Conservation (phyloP, 1,140 invertebrate species). For the Plutomurus gul region DNA sequence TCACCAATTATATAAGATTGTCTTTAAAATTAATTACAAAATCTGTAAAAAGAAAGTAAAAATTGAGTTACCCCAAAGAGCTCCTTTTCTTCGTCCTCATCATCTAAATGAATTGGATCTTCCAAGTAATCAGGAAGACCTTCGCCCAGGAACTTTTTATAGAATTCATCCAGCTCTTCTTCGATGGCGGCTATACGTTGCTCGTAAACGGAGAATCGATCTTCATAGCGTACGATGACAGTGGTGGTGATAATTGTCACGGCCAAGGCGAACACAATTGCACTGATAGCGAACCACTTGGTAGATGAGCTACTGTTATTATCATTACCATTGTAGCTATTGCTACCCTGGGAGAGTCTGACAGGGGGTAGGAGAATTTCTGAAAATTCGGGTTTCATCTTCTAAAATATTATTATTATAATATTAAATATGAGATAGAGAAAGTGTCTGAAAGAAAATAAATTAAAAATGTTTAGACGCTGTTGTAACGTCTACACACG, state of each 20-base stretch:
- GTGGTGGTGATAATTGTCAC: slow-evolving; percentile 12
- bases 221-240: slow-evolving; percentile 36
- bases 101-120: background rate
- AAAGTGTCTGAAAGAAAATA: background rate
- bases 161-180: slow-evolving; percentile 18
- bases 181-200: slow-evolving; percentile 27
- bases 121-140: background rate
- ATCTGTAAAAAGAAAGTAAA: too few relatives aligned
- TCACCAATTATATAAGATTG: too few relatives aligned
- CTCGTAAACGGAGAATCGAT: slow-evolving; percentile 33
- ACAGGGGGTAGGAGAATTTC: slow-evolving; percentile 37
- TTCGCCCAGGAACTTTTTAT: background rate
- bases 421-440: background rate
- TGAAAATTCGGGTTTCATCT: slow-evolving; percentile 48
- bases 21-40: too few relatives aligned
- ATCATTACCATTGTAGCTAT: background rate
- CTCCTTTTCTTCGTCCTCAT: slow-evolving; percentile 30
- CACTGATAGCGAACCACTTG: slow-evolving; percentile 28
- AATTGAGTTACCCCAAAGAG: background rate
- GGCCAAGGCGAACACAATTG: slow-evolving; percentile 23
- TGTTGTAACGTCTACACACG: background rate
- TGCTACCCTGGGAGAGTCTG: background rate
- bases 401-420: background rate
- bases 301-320: background rate
- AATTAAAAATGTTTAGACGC: too few relatives aligned